These are phyloP conservation scores for Tragelaphus scriptus DNA, from an alignment of 2,113 vertebrate species.

Conservation along the genomic window DNA sequence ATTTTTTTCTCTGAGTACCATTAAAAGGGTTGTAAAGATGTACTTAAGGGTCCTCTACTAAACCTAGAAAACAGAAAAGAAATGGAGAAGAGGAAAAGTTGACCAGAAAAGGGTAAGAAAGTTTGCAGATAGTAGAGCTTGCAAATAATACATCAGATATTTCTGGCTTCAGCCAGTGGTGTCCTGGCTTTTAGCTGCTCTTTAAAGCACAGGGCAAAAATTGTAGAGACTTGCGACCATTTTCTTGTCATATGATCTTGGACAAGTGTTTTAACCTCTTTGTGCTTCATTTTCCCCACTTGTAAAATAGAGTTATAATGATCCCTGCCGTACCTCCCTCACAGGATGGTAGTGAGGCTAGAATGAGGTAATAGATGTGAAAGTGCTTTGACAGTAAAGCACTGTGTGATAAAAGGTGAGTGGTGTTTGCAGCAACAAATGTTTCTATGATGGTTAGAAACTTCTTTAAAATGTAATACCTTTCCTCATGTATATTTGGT, in stretches of 20 bases:
- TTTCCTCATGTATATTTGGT: background rate
- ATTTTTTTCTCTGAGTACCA: background rate
- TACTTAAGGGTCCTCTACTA: background rate
- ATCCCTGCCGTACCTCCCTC: background rate
- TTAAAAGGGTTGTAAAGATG: background rate
- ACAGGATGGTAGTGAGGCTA: background rate
- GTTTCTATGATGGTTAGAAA: background rate
- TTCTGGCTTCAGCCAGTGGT: background rate
- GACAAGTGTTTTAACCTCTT: background rate
- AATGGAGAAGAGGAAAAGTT: background rate
- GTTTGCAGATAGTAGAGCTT: background rate
- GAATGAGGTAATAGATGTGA: background rate
- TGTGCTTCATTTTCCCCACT: background rate
- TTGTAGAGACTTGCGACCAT: background rate
- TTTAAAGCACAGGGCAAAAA: background rate
- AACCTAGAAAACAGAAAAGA: conserved; percentile 3
- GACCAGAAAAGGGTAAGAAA: background rate
- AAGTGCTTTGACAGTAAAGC: background rate
- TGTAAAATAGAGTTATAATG: background rate
- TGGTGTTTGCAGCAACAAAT: background rate
- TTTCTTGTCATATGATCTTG: background rate
- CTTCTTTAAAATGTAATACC: background rate
- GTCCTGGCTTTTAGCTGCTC: background rate
- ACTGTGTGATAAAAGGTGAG: background rate
- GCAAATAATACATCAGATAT: background rate